phyloP scores from a whole-genome alignment of 2,888 invertebrate species.

The Lottia gigantea region DNA sequence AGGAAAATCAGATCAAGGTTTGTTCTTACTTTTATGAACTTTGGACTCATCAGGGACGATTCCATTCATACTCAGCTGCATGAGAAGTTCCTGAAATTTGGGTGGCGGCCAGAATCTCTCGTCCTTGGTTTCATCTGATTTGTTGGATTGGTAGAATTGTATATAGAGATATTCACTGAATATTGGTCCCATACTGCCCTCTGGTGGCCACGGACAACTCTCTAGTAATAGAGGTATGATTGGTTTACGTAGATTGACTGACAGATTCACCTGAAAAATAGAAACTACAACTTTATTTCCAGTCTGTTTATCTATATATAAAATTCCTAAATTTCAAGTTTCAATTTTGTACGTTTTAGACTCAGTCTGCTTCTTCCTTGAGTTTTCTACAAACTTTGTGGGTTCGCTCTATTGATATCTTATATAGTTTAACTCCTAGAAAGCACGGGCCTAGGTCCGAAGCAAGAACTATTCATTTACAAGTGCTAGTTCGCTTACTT shows the following conservation, averaged over 20 bases:
- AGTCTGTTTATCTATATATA: too few species aligned
- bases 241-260: conserved; percentile 59
- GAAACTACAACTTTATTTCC: too few species aligned
- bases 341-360: too few species aligned
- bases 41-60: conserved; percentile 48
- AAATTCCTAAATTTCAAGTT: too few species aligned
- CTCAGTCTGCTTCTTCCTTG: too few species aligned
- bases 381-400: too few species aligned
- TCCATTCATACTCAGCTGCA: conserved; percentile 58
- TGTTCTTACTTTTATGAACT: conserved; percentile 46
- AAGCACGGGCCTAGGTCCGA: too few species aligned
- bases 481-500: too few species aligned
- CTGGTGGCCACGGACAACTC: conserved; percentile 64
- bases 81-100: conserved; percentile 62
- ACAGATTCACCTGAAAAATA: conserved; percentile 56
- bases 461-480: too few species aligned
- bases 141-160: conserved; percentile 24
- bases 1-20: too few species aligned
- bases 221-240: conserved; percentile 65
- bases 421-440: too few species aligned
- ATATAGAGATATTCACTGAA: conserved; percentile 66
- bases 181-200: conserved; percentile 65
- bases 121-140: conserved; percentile 43
- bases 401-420: too few species aligned
- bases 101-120: conserved; percentile 58